These are phyloP conservation scores for Ptychadena robeensis DNA, from an alignment of 2,797 vertebrate genomes.

Conservation along the genomic window DNA sequence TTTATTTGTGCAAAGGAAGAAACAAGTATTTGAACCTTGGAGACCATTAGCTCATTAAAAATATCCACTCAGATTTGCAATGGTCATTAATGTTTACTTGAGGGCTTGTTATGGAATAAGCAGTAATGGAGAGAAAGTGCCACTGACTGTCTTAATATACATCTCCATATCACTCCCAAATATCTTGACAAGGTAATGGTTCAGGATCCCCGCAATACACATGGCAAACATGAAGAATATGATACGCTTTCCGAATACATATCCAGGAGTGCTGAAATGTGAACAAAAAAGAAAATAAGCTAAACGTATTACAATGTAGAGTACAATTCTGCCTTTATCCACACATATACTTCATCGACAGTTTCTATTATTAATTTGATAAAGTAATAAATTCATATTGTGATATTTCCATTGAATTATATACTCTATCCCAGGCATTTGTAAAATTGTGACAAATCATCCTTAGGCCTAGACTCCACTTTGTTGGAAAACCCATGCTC, in stretches of 20 bases:
- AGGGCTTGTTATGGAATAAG: conserved; percentile 80
- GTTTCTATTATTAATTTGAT: too few species aligned
- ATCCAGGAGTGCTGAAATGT: conserved; percentile 87
- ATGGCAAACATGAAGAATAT: conserved; percentile 88
- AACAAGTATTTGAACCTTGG: neutral
- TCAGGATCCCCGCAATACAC: conserved; percentile 87
- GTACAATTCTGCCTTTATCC: neutral
- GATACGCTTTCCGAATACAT: conserved; percentile 91
- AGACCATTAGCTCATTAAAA: too few species aligned
- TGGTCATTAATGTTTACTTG: neutral
- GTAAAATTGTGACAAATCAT: too few species aligned
- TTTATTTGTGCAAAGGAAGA: neutral
- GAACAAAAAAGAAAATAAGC: neutral
- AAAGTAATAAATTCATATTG: too few species aligned
- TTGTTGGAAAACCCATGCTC: too few species aligned
- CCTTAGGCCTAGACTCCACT: too few species aligned
- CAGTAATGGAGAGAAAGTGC: conserved; percentile 84
- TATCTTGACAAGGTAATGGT: conserved; percentile 80
- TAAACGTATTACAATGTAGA: neutral
- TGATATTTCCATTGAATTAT: too few species aligned
- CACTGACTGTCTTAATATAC: conserved; percentile 83
- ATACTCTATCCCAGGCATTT: too few species aligned
- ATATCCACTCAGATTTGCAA: neutral
- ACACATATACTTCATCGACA: too few species aligned
- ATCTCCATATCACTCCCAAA: conserved; percentile 84